Evolutionary conservation across 1,140 invertebrate genomes (phyloP), one percentile per base, ranked within the genome.

Genomic region (Diachasma alloeum): DNA sequence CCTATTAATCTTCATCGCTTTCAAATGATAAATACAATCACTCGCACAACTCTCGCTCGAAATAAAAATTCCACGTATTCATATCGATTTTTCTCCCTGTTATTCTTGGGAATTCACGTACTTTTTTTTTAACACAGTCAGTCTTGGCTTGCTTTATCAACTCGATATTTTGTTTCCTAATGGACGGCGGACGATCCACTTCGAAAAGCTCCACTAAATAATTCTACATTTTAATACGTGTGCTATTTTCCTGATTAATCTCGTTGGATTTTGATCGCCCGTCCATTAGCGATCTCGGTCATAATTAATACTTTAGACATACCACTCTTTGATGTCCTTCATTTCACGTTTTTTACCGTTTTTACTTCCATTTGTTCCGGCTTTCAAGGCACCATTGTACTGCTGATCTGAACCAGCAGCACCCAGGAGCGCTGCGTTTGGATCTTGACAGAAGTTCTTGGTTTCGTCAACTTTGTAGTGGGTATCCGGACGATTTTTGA

Each of bases 311-410:
- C 79, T 81, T 92, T 93, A 96, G 87, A 97, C 96, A 87, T 97
- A 97, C 96, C 96, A 97, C 90, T 97, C 96, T 92, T 97, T 97
- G 79, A 97, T 94, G 87, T 97, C 95, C 92, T 96, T 96, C 78
- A 93, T 91, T 90, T 95, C 93, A 83, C 95, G 90, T 87, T 95
- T 95, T 87, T 94, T 94, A 78, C 92, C 90, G 83, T 93, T 91
- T 85, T 90, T 88, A 72, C 85, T 84, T 22, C 76, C 80, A 67
- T 86, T 87, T 72, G 87, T 84, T 37, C 85, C 85, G 70, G 86
- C 87, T 76, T 89, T 90, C 39, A 87, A 73, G 46, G 87, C 78
- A 13, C 87, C 85, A 74, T 88, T 86, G 77, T 87, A 90, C 76
- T 90, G 87, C 76, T 91, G 90, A 46, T 91, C 89, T 71, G 89